phyloP scores from a whole-genome alignment of 2,888 invertebrate species.

The Xestia rhomboidea region DNA sequence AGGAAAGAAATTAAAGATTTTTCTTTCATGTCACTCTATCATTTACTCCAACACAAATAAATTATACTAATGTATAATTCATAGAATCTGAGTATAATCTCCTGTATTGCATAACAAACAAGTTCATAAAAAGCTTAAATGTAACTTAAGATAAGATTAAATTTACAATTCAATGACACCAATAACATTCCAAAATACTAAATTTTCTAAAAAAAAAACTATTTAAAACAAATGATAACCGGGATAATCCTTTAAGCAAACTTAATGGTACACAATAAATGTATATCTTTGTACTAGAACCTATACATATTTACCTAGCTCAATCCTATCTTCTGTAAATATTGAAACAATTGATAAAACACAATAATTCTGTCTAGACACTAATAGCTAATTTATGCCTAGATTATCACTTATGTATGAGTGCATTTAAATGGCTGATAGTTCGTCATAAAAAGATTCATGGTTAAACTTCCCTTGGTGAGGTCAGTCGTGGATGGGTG shows the following conservation, averaged over 20 bases:
- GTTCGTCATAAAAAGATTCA: not conserved
- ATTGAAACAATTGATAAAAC: slow-evolving; percentile 30
- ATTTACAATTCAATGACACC: not conserved
- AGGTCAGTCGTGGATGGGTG: not conserved
- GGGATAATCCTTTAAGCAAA: not conserved
- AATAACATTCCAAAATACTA: not conserved
- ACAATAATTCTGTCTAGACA: slow-evolving; percentile 25
- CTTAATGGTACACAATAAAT: not conserved
- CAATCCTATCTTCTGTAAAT: slow-evolving; percentile 22
- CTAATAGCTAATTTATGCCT: slow-evolving; percentile 24
- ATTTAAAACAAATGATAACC: slow-evolving; percentile 7
- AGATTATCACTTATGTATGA: slow-evolving; percentile 31
- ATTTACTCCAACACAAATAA: not conserved
- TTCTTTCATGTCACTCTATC: too few species aligned
- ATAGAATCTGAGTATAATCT: not conserved
- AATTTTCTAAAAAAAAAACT: not conserved
- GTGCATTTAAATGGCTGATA: slow-evolving; percentile 21
- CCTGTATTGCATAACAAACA: not conserved
- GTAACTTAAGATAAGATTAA: not conserved
- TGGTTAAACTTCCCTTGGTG: not conserved
- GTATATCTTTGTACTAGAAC: not conserved
- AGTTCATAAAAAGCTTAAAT: not conserved
- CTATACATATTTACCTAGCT: not conserved
- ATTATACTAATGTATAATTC: not conserved
- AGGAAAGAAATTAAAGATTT: too few species aligned